Percentiles rank a stretch among this genome's conserved stretches.
phyloP scores from a whole-genome alignment of 2,888 invertebrate genomes.

The Rhodophaea formosa region DNA sequence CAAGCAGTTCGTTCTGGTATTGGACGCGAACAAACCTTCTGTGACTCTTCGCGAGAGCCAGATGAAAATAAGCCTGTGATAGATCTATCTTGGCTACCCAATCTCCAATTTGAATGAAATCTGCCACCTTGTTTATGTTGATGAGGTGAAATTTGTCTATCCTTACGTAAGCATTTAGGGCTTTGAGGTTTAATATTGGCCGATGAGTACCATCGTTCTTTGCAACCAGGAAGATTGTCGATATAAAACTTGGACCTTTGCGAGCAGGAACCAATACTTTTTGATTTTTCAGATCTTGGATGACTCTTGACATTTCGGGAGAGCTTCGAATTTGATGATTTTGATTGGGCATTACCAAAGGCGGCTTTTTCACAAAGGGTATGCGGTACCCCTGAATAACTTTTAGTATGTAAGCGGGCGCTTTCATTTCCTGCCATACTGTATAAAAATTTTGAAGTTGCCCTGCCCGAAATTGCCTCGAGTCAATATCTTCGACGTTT shows the following conservation, averaged over 20 bases:
- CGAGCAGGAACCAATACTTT: not conserved
- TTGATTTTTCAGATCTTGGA: not conserved
- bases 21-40: constrained; percentile 30
- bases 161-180: not conserved
- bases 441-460: too few species aligned
- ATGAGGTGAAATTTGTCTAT: constrained; percentile 9
- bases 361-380: too few species aligned
- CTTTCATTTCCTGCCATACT: too few species aligned
- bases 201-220: not conserved
- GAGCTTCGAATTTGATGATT: not conserved
- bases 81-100: constrained; percentile 34
- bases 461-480: too few species aligned
- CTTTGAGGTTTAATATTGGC: constrained; percentile 7
- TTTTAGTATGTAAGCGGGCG: too few species aligned
- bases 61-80: constrained; percentile 32
- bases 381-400: too few species aligned
- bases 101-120: not conserved
- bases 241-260: not conserved
- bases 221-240: not conserved
- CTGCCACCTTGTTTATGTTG: constrained; percentile 6
- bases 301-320: not conserved
- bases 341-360: not conserved
- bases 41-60: constrained; percentile 26
- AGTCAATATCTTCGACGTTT: too few species aligned
- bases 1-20: constrained; percentile 24